These are phyloP conservation scores for Xanthostigma xanthostigma DNA, from an alignment of 2,888 invertebrate genomes.

Conservation along the genomic window DNA sequence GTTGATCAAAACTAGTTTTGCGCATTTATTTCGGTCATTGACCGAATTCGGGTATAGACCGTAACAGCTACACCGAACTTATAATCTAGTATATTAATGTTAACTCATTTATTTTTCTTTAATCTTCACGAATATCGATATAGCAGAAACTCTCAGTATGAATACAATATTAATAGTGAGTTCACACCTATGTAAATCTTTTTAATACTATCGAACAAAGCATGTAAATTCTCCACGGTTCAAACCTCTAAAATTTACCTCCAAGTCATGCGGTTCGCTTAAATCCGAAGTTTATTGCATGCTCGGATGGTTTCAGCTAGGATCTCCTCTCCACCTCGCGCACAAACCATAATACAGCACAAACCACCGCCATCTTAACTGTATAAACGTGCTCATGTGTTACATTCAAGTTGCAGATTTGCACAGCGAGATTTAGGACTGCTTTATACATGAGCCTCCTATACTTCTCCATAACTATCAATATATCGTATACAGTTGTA, in stretches of 20 bases:
- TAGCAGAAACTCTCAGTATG: no score
- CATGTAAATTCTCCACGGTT: neutral
- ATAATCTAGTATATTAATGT: no score
- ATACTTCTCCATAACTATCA: neutral
- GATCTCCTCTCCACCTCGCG: conserved; percentile 11
- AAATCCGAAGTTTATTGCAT: conserved; percentile 29
- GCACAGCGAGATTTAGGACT: conserved; percentile 26
- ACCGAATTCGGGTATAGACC: no score
- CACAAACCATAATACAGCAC: no score
- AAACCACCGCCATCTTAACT: conserved; percentile 19
- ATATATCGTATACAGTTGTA: neutral
- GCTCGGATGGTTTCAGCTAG: conserved; percentile 24
- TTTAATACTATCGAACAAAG: no score
- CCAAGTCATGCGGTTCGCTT: conserved; percentile 29
- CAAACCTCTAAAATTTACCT: conserved; percentile 23
- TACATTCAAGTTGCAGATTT: conserved; percentile 24
- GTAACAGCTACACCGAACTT: no score
- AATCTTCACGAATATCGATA: no score
- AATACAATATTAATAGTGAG: no score
- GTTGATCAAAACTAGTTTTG: no score
- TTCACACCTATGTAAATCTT: no score
- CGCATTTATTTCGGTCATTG: no score
- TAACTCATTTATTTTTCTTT: no score
- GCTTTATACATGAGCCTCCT: conserved; percentile 15
- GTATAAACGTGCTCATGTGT: conserved; percentile 26